phyloP scores from a whole-genome alignment of 2,888 invertebrate species.

The Alsophila aescularia region DNA sequence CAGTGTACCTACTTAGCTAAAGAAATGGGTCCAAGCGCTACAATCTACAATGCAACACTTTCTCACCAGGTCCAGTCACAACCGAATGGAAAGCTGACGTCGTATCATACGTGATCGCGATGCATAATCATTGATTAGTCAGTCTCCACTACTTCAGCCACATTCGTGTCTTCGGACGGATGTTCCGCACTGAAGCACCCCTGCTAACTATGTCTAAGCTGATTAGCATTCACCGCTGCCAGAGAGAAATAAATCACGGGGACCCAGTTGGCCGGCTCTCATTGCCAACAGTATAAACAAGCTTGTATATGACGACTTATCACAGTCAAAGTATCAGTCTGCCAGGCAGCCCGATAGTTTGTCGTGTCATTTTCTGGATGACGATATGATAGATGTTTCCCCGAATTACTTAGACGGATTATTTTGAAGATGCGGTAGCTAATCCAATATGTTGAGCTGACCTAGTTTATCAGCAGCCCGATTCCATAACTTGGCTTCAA shows the following conservation, averaged over 20 bases:
- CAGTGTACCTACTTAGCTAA: too few species aligned
- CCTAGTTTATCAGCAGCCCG: too few species aligned
- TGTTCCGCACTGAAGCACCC: conserved; percentile 35
- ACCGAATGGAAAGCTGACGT: conserved; percentile 28
- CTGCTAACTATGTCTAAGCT: conserved; percentile 40
- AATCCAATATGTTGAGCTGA: too few species aligned
- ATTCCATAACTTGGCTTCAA: too few species aligned
- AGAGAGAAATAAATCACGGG: conserved; percentile 62
- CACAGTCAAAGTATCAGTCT: conserved; percentile 37
- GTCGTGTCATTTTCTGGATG: conserved; percentile 48
- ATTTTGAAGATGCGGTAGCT: background rate
- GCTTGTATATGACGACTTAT: conserved; percentile 51
- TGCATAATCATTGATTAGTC: conserved; percentile 37
- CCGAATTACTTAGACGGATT: conserved; percentile 43
- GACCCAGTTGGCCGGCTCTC: conserved; percentile 59
- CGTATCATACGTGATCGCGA: conserved; percentile 50
- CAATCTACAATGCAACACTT: conserved; percentile 20
- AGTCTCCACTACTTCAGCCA: conserved; percentile 18
- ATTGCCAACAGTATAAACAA: conserved; percentile 66
- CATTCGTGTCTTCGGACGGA: conserved; percentile 33
- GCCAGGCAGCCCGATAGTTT: conserved; percentile 58
- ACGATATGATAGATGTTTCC: conserved; percentile 64
- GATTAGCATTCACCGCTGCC: conserved; percentile 62
- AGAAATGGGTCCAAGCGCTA: background rate
- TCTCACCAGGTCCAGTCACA: conserved; percentile 35